Conservation (phyloP, 2,113 vertebrate genomes). For the Sterna hirundo region DNA sequence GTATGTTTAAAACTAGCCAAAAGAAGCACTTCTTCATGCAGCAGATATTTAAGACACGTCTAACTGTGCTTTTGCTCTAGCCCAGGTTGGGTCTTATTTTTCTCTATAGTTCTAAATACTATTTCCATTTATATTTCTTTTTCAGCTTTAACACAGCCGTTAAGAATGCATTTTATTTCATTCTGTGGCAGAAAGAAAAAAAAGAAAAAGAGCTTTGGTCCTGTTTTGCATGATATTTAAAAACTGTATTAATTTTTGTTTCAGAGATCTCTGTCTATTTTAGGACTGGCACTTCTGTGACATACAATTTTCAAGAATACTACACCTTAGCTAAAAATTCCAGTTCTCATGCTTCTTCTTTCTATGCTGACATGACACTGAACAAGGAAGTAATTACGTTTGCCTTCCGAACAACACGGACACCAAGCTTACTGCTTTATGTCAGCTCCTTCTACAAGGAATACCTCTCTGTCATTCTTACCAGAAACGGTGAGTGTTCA, state of each 20-base stretch:
- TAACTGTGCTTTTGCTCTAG: not conserved
- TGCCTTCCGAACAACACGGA: conserved; percentile 84
- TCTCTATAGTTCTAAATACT: not conserved
- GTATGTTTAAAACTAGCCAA: not conserved
- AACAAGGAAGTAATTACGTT: conserved; percentile 80
- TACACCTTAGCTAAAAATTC: conserved; percentile 81
- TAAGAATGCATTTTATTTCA: not conserved
- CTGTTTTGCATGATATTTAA: not conserved
- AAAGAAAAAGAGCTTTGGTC: not conserved
- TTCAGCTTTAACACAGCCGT: not conserved
- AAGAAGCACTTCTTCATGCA: not conserved
- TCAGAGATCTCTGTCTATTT: conserved; percentile 91
- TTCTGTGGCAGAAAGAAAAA: not conserved
- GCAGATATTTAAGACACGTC: not conserved
- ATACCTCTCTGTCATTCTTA: conserved; percentile 84
- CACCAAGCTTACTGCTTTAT: conserved; percentile 85
- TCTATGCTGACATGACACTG: conserved; percentile 84
- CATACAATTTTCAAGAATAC: conserved; percentile 89
- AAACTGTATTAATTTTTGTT: conserved; percentile 34
- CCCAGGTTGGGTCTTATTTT: not conserved
- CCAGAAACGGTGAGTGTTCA: conserved; percentile 84
- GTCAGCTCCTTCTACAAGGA: conserved; percentile 85
- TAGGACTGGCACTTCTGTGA: conserved; percentile 80
- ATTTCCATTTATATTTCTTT: not conserved
- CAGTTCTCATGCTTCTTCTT: conserved; percentile 82